Conservation (phyloP, 1,140 invertebrate genomes). For the Heliconius melpomene region DNA sequence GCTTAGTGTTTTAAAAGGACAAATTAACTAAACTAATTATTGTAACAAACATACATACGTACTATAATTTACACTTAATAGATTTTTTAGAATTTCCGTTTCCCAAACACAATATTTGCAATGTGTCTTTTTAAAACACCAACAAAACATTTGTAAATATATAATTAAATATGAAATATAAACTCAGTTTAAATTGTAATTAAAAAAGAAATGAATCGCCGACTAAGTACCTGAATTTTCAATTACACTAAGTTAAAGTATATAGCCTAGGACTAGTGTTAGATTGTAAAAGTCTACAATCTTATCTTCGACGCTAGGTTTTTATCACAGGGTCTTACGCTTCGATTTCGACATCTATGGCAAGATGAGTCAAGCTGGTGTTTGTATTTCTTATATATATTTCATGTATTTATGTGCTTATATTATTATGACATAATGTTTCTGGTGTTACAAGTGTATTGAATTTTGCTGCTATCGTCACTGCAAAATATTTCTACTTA, state of each 20-base stretch:
- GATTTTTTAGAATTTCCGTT: not conserved
- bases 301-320: slow-evolving; percentile 76
- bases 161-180: slow-evolving; percentile 49
- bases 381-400: slow-evolving; percentile 24
- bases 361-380: slow-evolving; percentile 43
- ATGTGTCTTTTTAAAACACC: slow-evolving; percentile 57
- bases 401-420: not conserved
- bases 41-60: not conserved
- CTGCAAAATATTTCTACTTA: not conserved
- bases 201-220: slow-evolving; percentile 56
- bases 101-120: not conserved
- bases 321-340: slow-evolving; percentile 74
- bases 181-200: slow-evolving; percentile 73
- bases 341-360: slow-evolving; percentile 51
- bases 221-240: slow-evolving; percentile 78
- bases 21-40: not conserved
- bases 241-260: slow-evolving; percentile 73
- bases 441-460: slow-evolving; percentile 40
- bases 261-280: slow-evolving; percentile 67
- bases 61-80: not conserved
- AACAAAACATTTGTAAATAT: slow-evolving; percentile 63
- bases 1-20: slow-evolving; percentile 45
- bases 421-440: slow-evolving; percentile 27
- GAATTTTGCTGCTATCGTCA: slow-evolving; percentile 68
- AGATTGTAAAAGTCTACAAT: slow-evolving; percentile 72